These are phyloP conservation scores for Ophraella communa DNA, from an alignment of 2,888 invertebrate genomes.

Conservation along the genomic window DNA sequence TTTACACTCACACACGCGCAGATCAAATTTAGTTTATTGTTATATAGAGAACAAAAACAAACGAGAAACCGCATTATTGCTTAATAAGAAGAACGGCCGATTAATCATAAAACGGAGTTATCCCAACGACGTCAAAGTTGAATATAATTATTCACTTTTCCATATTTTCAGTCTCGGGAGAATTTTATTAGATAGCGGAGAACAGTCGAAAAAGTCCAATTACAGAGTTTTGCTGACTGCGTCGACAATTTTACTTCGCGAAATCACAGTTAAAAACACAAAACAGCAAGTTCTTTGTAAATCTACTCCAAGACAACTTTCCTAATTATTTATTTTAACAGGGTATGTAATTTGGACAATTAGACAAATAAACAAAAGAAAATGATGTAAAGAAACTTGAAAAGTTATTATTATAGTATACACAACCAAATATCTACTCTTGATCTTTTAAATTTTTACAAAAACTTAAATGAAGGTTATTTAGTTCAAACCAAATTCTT, in stretches of 20 bases:
- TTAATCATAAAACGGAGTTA: constrained; percentile 11
- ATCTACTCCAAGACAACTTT: constrained; percentile 19
- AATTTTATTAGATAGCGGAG: constrained; percentile 19
- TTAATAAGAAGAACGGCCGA: constrained; percentile 13
- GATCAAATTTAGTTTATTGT: not conserved
- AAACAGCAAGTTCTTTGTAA: constrained; percentile 14
- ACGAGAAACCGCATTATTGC: not conserved
- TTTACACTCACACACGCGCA: too few relatives aligned
- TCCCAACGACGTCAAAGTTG: constrained; percentile 8
- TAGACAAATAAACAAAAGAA: constrained; percentile 15
- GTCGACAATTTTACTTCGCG: constrained; percentile 19
- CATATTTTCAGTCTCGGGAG: constrained; percentile 18
- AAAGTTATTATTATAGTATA: too few relatives aligned
- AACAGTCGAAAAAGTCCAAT: constrained; percentile 23
- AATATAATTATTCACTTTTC: constrained; percentile 25
- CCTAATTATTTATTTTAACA: constrained; percentile 1
- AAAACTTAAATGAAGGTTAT: too few relatives aligned
- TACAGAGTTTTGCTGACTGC: constrained; percentile 24
- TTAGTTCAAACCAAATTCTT: too few relatives aligned
- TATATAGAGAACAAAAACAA: not conserved
- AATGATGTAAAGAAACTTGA: too few relatives aligned
- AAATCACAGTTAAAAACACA: constrained; percentile 21
- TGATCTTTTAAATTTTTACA: too few relatives aligned
- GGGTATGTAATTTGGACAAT: constrained; percentile 14
- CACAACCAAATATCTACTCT: too few relatives aligned